Base-by-base conservation (phyloP, 1,140 invertebrate species). In the Paralvinella palmiformis region DNA sequence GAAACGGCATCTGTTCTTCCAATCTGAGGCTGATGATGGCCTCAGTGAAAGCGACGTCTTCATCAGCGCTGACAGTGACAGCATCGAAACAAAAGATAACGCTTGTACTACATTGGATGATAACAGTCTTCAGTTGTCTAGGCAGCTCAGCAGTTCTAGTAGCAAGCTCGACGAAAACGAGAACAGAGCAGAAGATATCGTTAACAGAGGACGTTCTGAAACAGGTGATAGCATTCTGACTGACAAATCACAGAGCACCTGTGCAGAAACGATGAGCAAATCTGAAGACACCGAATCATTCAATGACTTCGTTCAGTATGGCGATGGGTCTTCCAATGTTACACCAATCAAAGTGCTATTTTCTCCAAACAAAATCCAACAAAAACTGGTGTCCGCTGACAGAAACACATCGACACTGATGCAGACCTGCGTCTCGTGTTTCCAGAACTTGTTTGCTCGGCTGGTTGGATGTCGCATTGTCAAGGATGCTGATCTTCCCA, bases 381-480 rank as follows among this genome's bases (percentile, higher is more conserved):
- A 41, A 41, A 10, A 10, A 41, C n/a, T n/a, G 10, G 37, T 41
- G 37, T 10, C 37, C 10, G 55, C 33, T 6, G 33, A 27, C 3
- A 3, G 17, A 33, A 24, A 57, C 6, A 22, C 48, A 10, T 52
- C n/a, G 36, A 75, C 69, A 55, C 58, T 77, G 35, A 79, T 81
- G 72, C 77, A 75, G 56, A 85, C 86, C 67, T 89, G 88, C 73
- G 81, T 88, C 15, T 81, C 85, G 59, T 83, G 85, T 63, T 90
- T 88, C 68, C 85, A 90, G 73, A 78, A 83, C 17, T 88, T 90
- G 67, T 88, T 87, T 68, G 82, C 86, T 1, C 82, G 83, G 41
- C 82, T 88, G 66, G 70, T 87, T 1, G 79, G 77, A 6, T 71
- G 77, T 1, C 76, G 78, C 36, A 76, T 84, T 35, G 65, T 85